These are phyloP conservation scores for Tylochromis polylepis DNA, from an alignment of 2,113 vertebrate genomes.

Conservation along the genomic window DNA sequence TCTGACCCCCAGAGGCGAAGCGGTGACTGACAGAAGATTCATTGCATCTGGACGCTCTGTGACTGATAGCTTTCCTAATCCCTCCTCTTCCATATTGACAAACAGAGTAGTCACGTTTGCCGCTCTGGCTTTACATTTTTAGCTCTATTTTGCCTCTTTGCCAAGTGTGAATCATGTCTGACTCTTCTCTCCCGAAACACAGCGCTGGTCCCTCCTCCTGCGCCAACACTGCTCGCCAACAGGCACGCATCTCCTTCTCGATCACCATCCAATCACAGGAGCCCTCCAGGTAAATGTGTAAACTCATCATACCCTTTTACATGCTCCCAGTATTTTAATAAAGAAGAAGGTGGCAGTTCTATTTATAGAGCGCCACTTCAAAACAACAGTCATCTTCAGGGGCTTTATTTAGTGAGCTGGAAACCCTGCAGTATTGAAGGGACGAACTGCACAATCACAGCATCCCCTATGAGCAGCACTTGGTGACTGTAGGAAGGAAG, in stretches of 20 bases:
- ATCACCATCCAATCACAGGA: constrained; percentile 25
- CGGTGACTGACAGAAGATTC: not conserved
- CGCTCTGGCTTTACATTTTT: not conserved
- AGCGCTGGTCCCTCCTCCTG: constrained; percentile 45
- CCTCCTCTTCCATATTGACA: not conserved
- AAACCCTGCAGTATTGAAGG: not conserved
- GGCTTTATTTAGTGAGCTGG: not conserved
- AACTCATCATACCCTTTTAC: not conserved
- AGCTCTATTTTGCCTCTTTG: not conserved
- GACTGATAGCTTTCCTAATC: not conserved
- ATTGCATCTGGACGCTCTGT: not conserved
- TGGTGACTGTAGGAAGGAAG: not conserved
- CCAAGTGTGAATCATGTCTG: constrained; percentile 20
- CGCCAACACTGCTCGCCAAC: not conserved
- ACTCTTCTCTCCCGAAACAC: not conserved
- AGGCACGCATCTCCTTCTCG: constrained; percentile 43
- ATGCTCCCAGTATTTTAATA: not conserved
- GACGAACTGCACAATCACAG: not conserved
- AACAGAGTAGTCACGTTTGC: not conserved
- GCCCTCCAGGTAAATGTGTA: constrained; percentile 45
- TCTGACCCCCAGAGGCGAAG: not conserved
- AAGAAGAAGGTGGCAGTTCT: not conserved
- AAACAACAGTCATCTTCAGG: not conserved
- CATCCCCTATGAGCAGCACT: not conserved
- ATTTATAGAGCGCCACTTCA: not conserved